phyloP scores from a whole-genome alignment of 1,140 invertebrate genomes.

The Tribolium castaneum region DNA sequence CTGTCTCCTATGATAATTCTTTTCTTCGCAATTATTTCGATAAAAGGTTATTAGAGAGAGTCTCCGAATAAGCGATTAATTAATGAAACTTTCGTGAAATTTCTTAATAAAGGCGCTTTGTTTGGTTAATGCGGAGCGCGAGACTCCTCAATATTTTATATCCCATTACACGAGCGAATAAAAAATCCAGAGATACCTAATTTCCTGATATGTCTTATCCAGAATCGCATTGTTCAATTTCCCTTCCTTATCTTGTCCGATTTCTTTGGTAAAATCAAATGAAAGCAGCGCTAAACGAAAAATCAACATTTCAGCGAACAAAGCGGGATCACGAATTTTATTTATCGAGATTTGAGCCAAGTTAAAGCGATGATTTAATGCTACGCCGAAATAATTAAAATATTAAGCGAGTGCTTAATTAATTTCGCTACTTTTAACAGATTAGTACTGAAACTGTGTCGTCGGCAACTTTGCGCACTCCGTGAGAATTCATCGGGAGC shows the following conservation, averaged over 20 bases:
- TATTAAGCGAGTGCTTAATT: conserved; percentile 32
- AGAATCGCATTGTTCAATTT: conserved; percentile 38
- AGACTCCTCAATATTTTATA: conserved; percentile 3
- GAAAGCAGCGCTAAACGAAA: conserved; percentile 18
- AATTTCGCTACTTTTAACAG: conserved; percentile 34
- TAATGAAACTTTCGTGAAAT: not conserved
- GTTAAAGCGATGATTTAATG: conserved; percentile 10
- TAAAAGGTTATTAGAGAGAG: no score
- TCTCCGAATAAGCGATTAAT: not conserved
- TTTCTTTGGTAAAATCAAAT: conserved; percentile 28
- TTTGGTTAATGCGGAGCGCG: not conserved
- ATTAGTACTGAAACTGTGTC: conserved; percentile 4
- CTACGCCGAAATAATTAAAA: conserved; percentile 23
- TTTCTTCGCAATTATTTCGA: not conserved
- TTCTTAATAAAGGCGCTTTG: no score
- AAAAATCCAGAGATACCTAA: conserved; percentile 31
- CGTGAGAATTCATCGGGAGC: not conserved
- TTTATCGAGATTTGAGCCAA: conserved; percentile 1
- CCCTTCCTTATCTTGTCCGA: conserved; percentile 22
- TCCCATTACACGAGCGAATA: not conserved
- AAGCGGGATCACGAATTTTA: not conserved
- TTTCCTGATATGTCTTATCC: conserved; percentile 39
- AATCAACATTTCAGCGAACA: conserved; percentile 26
- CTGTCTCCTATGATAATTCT: conserved; percentile 9
- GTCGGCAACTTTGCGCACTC: conserved; percentile 1